Evolutionary conservation across 1,140 invertebrate genomes (phyloP).

Genomic region (Drosophila saltans): DNA sequence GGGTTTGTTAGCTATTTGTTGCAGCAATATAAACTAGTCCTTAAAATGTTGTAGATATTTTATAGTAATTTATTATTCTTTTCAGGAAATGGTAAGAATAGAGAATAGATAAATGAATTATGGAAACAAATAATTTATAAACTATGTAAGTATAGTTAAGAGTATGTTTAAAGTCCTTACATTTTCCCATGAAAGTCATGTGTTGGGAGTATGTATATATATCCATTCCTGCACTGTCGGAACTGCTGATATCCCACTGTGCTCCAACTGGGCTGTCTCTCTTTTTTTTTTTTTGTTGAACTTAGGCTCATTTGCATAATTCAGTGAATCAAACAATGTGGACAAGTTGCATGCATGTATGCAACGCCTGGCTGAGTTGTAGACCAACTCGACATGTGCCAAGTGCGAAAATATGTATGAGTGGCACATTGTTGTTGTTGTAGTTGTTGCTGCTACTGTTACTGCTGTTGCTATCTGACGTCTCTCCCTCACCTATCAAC

Average conservation of each 20-base stretch:
- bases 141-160: too few species aligned
- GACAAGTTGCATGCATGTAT: conserved; percentile 71
- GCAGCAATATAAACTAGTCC: too few species aligned
- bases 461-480: conserved; percentile 32
- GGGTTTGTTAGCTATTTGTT: not conserved
- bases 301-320: conserved; percentile 69
- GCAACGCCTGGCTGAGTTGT: conserved; percentile 64
- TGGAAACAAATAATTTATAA: too few species aligned
- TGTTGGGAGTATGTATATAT: too few species aligned
- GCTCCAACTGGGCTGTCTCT: not conserved
- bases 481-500: conserved; percentile 18
- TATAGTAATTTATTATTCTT: too few species aligned
- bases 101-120: too few species aligned
- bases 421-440: conserved; percentile 29
- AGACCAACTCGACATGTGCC: conserved; percentile 42
- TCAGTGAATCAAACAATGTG: conserved; percentile 75
- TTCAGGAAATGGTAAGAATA: too few species aligned
- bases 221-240: too few species aligned
- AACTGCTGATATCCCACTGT: too few species aligned
- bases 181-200: too few species aligned
- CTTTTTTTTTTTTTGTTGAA: not conserved
- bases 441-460: not conserved
- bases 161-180: too few species aligned
- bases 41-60: too few species aligned
- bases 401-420: conserved; percentile 52